These are phyloP conservation scores for cat (Felis catus) DNA, from an alignment of 2,113 vertebrate species.

Conservation along the genomic window DNA sequence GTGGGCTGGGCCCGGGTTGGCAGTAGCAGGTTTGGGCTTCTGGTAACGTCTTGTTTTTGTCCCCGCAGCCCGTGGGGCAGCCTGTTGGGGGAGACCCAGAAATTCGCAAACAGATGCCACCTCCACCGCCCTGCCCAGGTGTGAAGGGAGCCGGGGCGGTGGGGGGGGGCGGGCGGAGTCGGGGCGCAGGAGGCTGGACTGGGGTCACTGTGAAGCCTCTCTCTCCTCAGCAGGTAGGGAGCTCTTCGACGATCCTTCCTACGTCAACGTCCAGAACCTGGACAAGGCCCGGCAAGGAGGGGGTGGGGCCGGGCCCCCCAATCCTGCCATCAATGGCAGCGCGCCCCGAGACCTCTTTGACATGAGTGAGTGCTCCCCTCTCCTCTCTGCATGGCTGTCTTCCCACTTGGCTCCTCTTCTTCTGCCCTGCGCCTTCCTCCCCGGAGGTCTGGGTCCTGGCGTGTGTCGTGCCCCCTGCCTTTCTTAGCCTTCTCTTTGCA, in stretches of 20 bases:
- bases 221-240: conserved; percentile 78
- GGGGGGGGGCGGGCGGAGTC: not conserved
- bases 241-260: conserved; percentile 96
- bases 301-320: not conserved
- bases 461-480: not conserved
- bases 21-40: not conserved
- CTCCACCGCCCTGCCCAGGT: conserved; percentile 78
- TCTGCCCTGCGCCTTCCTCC: not conserved
- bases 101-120: conserved; percentile 79
- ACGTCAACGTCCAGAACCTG: conserved; percentile 93
- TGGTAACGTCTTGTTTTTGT: conserved; percentile 10
- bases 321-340: conserved; percentile 88
- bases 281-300: conserved; percentile 90
- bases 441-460: conserved; percentile 55
- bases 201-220: not conserved
- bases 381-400: not conserved
- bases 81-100: conserved; percentile 71
- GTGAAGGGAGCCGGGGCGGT: not conserved
- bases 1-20: not conserved
- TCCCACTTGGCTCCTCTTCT: rapidly evolving
- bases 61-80: conserved; percentile 84
- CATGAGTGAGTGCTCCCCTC: conserved; percentile 90
- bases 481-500: not conserved
- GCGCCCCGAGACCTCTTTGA: conserved; percentile 94
- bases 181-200: not conserved